These are phyloP conservation scores for Paramuricea clavata DNA, from an alignment of 92 coral and sea anemone species.

Conservation along the genomic window DNA sequence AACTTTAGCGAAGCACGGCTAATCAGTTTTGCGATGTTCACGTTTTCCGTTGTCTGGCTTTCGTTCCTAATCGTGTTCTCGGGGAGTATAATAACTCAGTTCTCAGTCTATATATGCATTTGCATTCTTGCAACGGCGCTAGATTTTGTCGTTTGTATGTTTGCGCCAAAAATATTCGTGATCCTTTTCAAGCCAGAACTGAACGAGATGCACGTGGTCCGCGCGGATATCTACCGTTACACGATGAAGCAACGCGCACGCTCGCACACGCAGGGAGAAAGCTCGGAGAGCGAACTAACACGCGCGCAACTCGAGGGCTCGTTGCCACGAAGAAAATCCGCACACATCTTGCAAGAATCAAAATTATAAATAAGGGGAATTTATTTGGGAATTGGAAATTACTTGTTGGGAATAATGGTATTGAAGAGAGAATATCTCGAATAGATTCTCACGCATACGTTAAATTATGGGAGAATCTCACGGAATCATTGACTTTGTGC, in stretches of 20 bases:
- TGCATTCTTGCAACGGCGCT: constrained; percentile 80
- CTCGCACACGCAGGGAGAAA: constrained; percentile 24
- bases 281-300: constrained; percentile 30
- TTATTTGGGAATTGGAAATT: too few relatives aligned
- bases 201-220: constrained; percentile 84
- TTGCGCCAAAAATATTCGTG: constrained; percentile 78
- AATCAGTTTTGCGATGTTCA: constrained; percentile 94
- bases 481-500: too few relatives aligned
- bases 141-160: constrained; percentile 84
- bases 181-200: constrained; percentile 90
- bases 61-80: constrained; percentile 80
- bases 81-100: constrained; percentile 69
- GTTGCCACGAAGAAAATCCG: too few relatives aligned
- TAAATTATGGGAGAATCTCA: too few relatives aligned
- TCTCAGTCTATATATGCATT: constrained; percentile 68
- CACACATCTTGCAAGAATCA: too few relatives aligned
- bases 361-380: too few relatives aligned
- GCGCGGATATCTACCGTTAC: constrained; percentile 89
- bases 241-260: constrained; percentile 70
- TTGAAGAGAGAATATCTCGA: too few relatives aligned
- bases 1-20: constrained; percentile 93
- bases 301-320: constrained; percentile 15
- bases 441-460: too few relatives aligned
- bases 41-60: constrained; percentile 85
- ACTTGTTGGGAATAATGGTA: too few relatives aligned